phyloP scores from a whole-genome alignment of 2,113 vertebrate species.

The Eurypyga helias region DNA sequence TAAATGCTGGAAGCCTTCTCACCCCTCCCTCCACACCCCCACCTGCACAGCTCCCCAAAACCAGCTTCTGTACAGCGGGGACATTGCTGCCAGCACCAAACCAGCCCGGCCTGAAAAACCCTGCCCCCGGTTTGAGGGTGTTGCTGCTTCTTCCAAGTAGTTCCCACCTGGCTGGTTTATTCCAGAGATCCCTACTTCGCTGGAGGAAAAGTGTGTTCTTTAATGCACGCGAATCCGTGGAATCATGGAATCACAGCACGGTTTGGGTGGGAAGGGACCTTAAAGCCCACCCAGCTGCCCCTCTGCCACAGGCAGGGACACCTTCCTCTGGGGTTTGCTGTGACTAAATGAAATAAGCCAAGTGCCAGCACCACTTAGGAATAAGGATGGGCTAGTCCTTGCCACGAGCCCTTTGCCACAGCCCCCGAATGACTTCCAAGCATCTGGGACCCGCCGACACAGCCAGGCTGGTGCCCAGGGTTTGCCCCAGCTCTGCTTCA shows the following conservation, averaged over 20 bases:
- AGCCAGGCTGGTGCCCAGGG: neutral
- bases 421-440: neutral
- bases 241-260: too few relatives aligned
- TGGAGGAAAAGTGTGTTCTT: neutral
- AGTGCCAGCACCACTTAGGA: neutral
- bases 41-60: slow-evolving; percentile 14
- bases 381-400: neutral
- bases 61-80: neutral
- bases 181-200: neutral
- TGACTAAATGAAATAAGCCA: neutral
- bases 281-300: too few relatives aligned
- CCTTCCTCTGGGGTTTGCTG: neutral
- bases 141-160: neutral
- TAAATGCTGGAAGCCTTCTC: neutral
- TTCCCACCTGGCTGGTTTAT: neutral
- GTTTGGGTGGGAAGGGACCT: too few relatives aligned
- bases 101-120: neutral
- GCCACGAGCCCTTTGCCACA: neutral
- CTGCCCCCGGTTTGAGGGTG: neutral
- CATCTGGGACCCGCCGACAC: neutral
- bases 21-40: slow-evolving; percentile 30
- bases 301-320: too few relatives aligned
- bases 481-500: neutral
- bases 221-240: neutral
- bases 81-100: neutral